Conservation (phyloP, 2,888 invertebrate species). For the Acronicta alni region DNA sequence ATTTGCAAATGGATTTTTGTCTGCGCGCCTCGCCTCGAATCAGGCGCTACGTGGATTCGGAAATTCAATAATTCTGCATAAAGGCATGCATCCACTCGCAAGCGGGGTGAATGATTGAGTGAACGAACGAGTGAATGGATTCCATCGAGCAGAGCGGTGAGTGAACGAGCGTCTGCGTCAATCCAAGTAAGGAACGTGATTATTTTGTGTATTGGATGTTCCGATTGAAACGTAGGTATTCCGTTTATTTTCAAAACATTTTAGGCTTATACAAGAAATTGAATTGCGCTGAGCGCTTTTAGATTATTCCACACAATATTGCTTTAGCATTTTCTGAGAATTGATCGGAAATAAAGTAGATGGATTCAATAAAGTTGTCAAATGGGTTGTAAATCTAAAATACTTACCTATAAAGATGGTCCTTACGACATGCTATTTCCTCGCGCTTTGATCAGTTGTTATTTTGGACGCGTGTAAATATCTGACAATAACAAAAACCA, state of each 20-base stretch:
- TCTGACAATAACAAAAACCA: background rate
- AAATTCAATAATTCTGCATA: slow-evolving; percentile 83
- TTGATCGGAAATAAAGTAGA: slow-evolving; percentile 32
- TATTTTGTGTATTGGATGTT: slow-evolving; percentile 73
- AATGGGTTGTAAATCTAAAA: slow-evolving; percentile 35
- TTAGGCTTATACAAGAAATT: slow-evolving; percentile 61
- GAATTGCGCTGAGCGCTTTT: slow-evolving; percentile 58
- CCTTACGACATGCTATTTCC: too few species aligned
- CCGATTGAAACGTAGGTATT: slow-evolving; percentile 65
- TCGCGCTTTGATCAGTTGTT: too few species aligned
- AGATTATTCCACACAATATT: slow-evolving; percentile 56
- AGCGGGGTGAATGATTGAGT: slow-evolving; percentile 75
- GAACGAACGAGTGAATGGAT: slow-evolving; percentile 75
- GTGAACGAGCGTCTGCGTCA: slow-evolving; percentile 65
- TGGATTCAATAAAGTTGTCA: slow-evolving; percentile 26
- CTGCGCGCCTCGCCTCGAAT: slow-evolving; percentile 56
- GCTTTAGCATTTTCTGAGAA: slow-evolving; percentile 30
- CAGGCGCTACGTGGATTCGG: slow-evolving; percentile 70
- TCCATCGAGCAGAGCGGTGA: slow-evolving; percentile 66
- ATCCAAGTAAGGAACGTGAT: slow-evolving; percentile 71
- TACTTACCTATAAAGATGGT: too few species aligned
- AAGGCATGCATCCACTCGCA: slow-evolving; percentile 77
- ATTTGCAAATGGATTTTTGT: slow-evolving; percentile 76
- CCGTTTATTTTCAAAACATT: slow-evolving; percentile 67
- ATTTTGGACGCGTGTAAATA: background rate